Conservation (phyloP, 2,888 invertebrate species). For the Athalia rosae region DNA sequence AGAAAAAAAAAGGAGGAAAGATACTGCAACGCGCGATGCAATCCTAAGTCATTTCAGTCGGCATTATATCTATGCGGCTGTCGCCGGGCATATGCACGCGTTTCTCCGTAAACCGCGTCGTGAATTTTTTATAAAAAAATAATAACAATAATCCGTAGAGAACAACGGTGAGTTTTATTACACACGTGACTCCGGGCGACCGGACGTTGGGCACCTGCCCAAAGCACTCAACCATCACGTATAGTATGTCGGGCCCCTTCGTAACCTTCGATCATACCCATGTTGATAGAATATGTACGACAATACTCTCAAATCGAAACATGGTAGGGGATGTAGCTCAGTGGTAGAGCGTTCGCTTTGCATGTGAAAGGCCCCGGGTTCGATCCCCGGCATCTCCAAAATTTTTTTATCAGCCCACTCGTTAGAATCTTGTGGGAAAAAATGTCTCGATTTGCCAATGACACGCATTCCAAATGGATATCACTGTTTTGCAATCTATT, state of each 20-base stretch:
- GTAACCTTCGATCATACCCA: not conserved
- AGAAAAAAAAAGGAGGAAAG: too few species aligned
- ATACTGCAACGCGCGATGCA: too few species aligned
- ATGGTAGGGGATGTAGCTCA: constrained; percentile 98
- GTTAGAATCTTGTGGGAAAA: too few species aligned
- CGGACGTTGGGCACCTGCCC: constrained; percentile 37
- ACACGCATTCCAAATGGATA: too few species aligned
- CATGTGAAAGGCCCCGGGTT: constrained; percentile 99
- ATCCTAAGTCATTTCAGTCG: too few species aligned
- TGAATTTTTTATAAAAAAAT: too few species aligned
- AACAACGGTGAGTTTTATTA: constrained; percentile 9
- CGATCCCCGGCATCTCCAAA: constrained; percentile 96
- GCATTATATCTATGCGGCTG: too few species aligned
- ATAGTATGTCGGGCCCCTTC: not conserved
- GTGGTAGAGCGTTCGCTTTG: constrained; percentile 99
- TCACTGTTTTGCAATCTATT: too few species aligned
- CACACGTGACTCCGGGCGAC: constrained; percentile 21
- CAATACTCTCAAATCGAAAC: too few species aligned
- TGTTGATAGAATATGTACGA: not conserved
- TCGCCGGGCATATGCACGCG: too few species aligned
- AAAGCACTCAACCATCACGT: constrained; percentile 37
- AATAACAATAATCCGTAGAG: not conserved
- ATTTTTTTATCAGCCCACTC: constrained; percentile 63
- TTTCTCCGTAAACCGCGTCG: too few species aligned
- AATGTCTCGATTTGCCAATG: too few species aligned